Evolutionary conservation across 2,797 vertebrate species (phyloP), one percentile per base, ranked within the genome.

Genomic region (Phrynocephalus forsythii): DNA sequence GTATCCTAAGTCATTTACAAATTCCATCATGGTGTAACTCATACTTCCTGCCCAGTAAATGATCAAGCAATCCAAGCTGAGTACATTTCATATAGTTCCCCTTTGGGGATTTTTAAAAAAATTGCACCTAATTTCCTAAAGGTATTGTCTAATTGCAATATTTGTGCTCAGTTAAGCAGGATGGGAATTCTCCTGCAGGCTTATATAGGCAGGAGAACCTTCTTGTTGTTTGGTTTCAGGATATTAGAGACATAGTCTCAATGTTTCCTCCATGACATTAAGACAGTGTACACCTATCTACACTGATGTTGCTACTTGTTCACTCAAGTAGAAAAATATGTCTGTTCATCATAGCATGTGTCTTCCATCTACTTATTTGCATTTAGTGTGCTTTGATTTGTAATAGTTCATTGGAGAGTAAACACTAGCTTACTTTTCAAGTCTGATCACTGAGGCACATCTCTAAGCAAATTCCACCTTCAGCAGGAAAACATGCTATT

Each of bases 31-130:
- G 33, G 20, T 83, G n/a, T 24, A 52, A 60, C 60, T n/a, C 68
- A 73, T n/a, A 60, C 44, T 48, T 82, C 69, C 28, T 69, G 44
- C 3, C 26, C 66, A n/a, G 66, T 69, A 33, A 82, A 68, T 69
- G 44, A 44, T 48, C 68, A 44, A 6, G 66, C 81, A 82, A 48
- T 68, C 13, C 26, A 82, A 69, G 38, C 26, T 50, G 28, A 48
- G 6, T 20, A 63, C 16, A 18, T 56, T 79, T 33, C 56, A 16
- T 82, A 33, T 28, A 82, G 20, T 50, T 67, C 44, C 44, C 66
- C 44, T 80, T 82, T n/a, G 15, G 44, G 38, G 79, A 44, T 67
- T 81, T 81, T 82, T 67, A 81, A 38, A 26, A 26, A 81, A 24
- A 81, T 44, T 82, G 63, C 20, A 82, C 44, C 66, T 26, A 69